phyloP scores from a whole-genome alignment of 2,888 invertebrate genomes.

The Enchytraeus crypticus region DNA sequence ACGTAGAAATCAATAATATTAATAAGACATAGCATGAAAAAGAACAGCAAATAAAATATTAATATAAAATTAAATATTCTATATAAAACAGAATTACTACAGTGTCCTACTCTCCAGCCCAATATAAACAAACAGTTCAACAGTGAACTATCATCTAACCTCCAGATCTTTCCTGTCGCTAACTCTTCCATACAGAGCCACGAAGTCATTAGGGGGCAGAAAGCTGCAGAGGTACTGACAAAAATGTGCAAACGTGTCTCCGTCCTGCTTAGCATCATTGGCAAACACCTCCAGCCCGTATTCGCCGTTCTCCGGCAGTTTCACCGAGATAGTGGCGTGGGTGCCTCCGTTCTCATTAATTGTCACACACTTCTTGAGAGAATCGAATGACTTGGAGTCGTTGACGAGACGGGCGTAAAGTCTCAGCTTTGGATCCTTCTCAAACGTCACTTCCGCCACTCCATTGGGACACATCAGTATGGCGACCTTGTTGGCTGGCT shows the following conservation, averaged over 20 bases:
- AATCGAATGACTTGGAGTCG: slow-evolving; percentile 42
- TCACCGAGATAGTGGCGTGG: slow-evolving; percentile 31
- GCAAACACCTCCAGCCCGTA: slow-evolving; percentile 48
- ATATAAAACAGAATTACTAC: no score
- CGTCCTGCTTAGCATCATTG: slow-evolving; percentile 46
- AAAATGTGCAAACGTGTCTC: slow-evolving; percentile 33
- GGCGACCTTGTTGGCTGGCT: slow-evolving; percentile 38
- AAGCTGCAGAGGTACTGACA: slow-evolving; percentile 26
- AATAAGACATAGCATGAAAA: no score
- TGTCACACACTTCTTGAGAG: slow-evolving; percentile 39
- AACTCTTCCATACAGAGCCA: not conserved
- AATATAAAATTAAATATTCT: no score
- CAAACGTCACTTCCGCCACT: slow-evolving; percentile 41
- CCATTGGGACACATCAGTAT: slow-evolving; percentile 34
- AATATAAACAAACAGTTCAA: no score
- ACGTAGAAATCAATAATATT: no score
- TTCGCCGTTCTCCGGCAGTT: slow-evolving; percentile 39
- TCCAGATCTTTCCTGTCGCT: not conserved
- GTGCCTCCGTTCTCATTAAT: slow-evolving; percentile 30
- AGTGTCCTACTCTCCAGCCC: no score
- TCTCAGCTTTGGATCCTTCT: slow-evolving; percentile 66
- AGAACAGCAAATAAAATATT: no score
- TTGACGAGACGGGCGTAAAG: slow-evolving; percentile 43
- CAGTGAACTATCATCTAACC: no score
- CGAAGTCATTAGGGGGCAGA: not conserved